A percentile compares a stretch with the other conserved stretches of the same genome.
Conservation (phyloP, 2,888 invertebrate genomes). For the Coelopa pilipes region DNA sequence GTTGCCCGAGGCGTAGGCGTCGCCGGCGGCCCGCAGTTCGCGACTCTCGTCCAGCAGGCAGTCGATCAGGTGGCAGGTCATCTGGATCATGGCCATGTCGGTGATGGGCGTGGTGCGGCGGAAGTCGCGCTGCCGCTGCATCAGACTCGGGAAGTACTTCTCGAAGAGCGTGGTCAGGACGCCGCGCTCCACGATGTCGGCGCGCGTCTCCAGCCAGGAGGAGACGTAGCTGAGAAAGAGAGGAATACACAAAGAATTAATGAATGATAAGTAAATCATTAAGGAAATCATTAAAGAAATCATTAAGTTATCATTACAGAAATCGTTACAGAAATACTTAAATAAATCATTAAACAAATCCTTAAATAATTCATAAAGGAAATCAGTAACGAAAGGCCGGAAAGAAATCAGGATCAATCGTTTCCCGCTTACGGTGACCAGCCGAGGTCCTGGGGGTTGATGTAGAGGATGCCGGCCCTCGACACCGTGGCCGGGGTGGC, state of each 20-base stretch:
- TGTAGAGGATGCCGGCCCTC: constrained; percentile 92
- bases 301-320: background rate
- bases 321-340: background rate
- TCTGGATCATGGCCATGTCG: constrained; percentile 89
- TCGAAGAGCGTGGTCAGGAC: constrained; percentile 90
- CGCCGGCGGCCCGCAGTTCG: too few relatives aligned
- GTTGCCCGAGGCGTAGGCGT: constrained; percentile 36
- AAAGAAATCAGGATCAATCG: background rate
- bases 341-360: background rate
- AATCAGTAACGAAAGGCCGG: background rate
- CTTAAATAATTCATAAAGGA: background rate
- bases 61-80: constrained; percentile 88
- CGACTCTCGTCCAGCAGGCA: constrained; percentile 72
- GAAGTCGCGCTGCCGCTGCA: constrained; percentile 82
- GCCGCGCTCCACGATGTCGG: constrained; percentile 80
- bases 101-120: constrained; percentile 92
- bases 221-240: constrained; percentile 76
- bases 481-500: constrained; percentile 98
- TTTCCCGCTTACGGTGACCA: constrained; percentile 85
- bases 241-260: too few relatives aligned
- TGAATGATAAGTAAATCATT: background rate
- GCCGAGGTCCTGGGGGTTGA: constrained; percentile 92
- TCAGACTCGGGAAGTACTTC: constrained; percentile 88
- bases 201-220: constrained; percentile 87
- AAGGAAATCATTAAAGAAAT: background rate